A percentile compares a stretch with the other conserved stretches of the same genome.
These are phyloP conservation scores for Tenthredo livida DNA, from an alignment of 2,888 invertebrate genomes.

Conservation along the genomic window DNA sequence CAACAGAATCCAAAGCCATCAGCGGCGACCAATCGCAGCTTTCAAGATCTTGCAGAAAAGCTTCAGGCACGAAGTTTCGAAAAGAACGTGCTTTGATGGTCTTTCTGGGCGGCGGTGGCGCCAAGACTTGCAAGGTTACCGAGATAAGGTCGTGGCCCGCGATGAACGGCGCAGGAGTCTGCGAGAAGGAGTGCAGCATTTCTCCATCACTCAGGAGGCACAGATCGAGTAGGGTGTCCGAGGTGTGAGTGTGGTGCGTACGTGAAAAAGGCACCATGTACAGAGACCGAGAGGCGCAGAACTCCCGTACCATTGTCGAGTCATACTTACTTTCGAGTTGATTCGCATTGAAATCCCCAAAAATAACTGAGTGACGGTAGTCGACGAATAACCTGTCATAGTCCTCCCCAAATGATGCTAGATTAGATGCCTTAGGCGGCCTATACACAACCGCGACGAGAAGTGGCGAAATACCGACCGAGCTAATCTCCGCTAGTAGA, in stretches of 20 bases:
- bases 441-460: too few species aligned
- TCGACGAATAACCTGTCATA: background rate
- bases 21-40: background rate
- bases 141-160: background rate
- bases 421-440: too few species aligned
- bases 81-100: background rate
- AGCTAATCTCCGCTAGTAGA: too few species aligned
- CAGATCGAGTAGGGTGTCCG: background rate
- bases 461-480: too few species aligned
- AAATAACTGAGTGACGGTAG: background rate
- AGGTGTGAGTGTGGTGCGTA: slow-evolving; percentile 6
- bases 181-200: background rate
- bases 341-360: too few species aligned
- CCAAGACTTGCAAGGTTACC: background rate
- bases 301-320: background rate
- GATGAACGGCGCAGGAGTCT: background rate
- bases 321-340: background rate
- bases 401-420: background rate
- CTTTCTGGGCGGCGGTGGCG: background rate
- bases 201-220: background rate
- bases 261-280: background rate
- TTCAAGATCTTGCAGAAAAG: background rate
- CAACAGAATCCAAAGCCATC: background rate
- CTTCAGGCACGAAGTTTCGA: background rate
- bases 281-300: background rate